These are phyloP conservation scores for Rhynchophorus ferrugineus DNA, from an alignment of 1,140 invertebrate species.

Conservation along the genomic window DNA sequence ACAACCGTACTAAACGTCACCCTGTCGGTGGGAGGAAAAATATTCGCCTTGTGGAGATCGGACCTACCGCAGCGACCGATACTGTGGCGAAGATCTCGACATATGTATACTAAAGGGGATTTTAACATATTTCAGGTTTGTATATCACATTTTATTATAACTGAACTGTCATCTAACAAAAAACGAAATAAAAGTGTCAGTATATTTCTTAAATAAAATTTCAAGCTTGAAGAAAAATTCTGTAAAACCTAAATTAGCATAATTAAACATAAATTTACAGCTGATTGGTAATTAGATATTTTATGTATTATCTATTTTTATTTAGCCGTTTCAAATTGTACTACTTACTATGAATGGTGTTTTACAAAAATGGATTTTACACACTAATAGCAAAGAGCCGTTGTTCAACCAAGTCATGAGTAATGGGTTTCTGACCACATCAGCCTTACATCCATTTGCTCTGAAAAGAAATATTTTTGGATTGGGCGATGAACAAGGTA, in stretches of 20 bases:
- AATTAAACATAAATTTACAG: no score
- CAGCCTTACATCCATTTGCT: slow-evolving; percentile 21
- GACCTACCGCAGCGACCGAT: slow-evolving; percentile 44
- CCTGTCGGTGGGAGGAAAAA: slow-evolving; percentile 49
- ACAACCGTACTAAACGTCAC: slow-evolving; percentile 45
- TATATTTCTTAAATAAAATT: no score
- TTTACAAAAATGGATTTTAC: slow-evolving; percentile 52
- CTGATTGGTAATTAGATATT: no score
- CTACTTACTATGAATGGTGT: slow-evolving; percentile 47
- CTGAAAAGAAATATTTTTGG: slow-evolving; percentile 18
- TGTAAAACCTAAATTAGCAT: no score
- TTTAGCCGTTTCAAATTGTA: slow-evolving; percentile 35
- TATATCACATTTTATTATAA: no score
- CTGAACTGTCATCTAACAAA: slow-evolving; percentile 33
- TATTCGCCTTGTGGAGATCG: slow-evolving; percentile 53
- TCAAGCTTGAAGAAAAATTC: no score
- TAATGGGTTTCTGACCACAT: slow-evolving; percentile 28
- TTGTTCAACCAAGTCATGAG: slow-evolving; percentile 31
- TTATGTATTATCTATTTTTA: no score
- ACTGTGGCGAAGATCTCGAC: slow-evolving; percentile 45
- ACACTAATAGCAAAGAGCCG: slow-evolving; percentile 34
- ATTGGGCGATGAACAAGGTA: slow-evolving; percentile 22
- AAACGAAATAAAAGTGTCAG: no score
- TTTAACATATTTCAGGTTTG: slow-evolving; percentile 41
- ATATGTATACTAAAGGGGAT: slow-evolving; percentile 45